These are phyloP conservation scores for Castor canadensis DNA, from an alignment of 2,113 vertebrate species.

Conservation along the genomic window DNA sequence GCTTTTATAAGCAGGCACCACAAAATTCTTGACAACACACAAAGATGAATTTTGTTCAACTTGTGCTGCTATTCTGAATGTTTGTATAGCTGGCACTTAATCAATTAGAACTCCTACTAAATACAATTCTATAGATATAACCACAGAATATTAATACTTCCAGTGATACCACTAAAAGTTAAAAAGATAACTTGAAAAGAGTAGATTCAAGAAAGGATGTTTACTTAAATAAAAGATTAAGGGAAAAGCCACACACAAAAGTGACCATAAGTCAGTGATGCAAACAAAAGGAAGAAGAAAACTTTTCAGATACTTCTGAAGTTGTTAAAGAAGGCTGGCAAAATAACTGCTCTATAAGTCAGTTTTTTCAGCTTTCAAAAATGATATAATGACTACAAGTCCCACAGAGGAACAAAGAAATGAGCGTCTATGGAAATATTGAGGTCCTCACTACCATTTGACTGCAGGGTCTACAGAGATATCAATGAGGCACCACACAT, in stretches of 20 bases:
- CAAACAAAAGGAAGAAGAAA: background rate
- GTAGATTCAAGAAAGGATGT: constrained; percentile 1
- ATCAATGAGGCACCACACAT: background rate
- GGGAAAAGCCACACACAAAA: background rate
- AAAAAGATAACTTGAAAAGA: background rate
- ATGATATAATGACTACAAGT: background rate
- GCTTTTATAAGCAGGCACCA: background rate
- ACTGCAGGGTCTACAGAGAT: background rate
- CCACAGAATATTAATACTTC: constrained; percentile 17
- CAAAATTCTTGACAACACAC: background rate
- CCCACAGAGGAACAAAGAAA: background rate
- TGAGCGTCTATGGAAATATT: background rate
- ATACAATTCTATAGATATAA: background rate
- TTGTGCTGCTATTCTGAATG: background rate
- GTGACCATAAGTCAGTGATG: background rate
- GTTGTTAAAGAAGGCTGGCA: background rate
- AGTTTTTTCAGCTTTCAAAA: background rate
- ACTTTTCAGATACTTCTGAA: background rate
- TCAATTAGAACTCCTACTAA: background rate
- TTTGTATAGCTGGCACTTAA: background rate
- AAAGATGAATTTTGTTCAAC: background rate
- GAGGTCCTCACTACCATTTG: background rate
- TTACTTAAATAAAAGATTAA: constrained; percentile 16
- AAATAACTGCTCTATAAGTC: background rate
- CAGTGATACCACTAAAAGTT: background rate